Base-by-base conservation (phyloP, 2,888 invertebrate species). In the Caenorhabditis sulstoni region DNA sequence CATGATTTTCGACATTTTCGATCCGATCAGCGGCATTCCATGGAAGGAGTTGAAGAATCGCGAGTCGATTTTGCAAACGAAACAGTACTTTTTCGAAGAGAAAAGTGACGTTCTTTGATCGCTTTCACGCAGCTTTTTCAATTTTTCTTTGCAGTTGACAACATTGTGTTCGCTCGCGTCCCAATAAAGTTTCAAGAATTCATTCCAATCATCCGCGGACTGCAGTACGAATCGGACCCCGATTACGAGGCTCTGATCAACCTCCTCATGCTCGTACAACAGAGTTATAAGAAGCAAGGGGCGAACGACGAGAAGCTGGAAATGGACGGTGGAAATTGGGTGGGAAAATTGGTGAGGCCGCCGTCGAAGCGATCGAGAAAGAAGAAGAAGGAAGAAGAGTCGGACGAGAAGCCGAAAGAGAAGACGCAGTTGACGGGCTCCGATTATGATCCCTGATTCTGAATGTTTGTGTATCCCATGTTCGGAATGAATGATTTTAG, bases 1-100 rank as follows among this genome's bases (percentile, higher is more conserved):
- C 35, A 80, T 75, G 67, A 53, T 66, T 5, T 66, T 70, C 44
- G 83, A 83, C 23, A 62, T 81, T 14, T 53, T 83, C 18, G 81
- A 83, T 44, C 58, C 61, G n/a, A 52, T 55, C 8, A 29, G 79
- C 29, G 83, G 83, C 4, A 41, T 83, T 1, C 76, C 73, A 14
- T 83, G 83, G 83, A 81, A 71, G 22, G 35, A 44, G 23, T 39
- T 50, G n/a, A 29, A 23, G 9, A 61, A 68, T 39, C 29, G 67
- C 12, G 66, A 75, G 1, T 49, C 78, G 16, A 75, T 82, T 23
- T 35, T 47, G 12, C 29, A 9, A 0, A 55, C 16, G 8, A 78
- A 78, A 35, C 29, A 45, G 9, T 9, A 22, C 7, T 78, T 78
- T 62, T 71, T 78, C 16, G 52, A 50, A 1, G 20, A 23, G 14